Conservation (phyloP, 2,113 vertebrate species). For the Calidris pugnax region DNA sequence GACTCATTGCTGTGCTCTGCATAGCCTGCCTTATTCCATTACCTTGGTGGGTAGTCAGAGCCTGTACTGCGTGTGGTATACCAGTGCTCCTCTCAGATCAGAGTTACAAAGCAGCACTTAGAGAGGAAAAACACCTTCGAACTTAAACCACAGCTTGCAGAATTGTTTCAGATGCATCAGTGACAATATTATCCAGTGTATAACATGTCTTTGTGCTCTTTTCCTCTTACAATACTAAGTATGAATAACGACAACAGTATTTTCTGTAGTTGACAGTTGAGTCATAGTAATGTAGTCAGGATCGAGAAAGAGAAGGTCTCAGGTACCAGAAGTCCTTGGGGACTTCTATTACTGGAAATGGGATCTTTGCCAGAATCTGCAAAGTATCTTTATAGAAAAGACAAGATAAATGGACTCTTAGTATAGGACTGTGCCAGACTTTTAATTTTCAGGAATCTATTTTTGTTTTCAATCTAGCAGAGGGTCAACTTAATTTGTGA, state of each 20-base stretch:
- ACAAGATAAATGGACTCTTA: slow-evolving; percentile 72
- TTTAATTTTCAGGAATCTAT: slow-evolving; percentile 71
- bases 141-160: not conserved
- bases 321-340: slow-evolving; percentile 48
- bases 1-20: not conserved
- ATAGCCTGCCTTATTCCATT: not conserved
- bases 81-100: not conserved
- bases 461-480: not conserved
- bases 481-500: slow-evolving; percentile 68
- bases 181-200: not conserved
- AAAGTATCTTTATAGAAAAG: slow-evolving; percentile 28
- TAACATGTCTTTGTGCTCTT: not conserved
- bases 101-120: not conserved
- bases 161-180: not conserved
- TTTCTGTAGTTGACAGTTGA: slow-evolving; percentile 33
- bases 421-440: slow-evolving; percentile 54
- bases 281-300: slow-evolving; percentile 9
- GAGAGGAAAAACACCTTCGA: not conserved
- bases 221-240: not conserved
- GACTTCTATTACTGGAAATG: slow-evolving; percentile 55
- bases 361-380: slow-evolving; percentile 57
- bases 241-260: not conserved
- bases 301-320: slow-evolving; percentile 39
- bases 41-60: not conserved
- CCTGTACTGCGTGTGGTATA: accelerated